phyloP scores from a whole-genome alignment of 2,888 invertebrate genomes.

The Hymenopus coronatus region DNA sequence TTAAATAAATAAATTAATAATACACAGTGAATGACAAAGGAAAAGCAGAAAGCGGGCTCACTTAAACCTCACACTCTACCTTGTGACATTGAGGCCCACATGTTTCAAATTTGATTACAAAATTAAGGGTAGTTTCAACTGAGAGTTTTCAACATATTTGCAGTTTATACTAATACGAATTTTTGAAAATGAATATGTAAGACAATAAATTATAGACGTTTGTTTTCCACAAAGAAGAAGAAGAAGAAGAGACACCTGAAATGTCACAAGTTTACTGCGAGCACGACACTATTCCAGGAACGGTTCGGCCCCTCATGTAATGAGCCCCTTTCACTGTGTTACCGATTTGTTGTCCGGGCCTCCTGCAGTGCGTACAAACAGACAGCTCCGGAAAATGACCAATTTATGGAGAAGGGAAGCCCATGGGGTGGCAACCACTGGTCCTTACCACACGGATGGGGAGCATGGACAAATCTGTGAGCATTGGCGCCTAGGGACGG shows the following conservation, averaged over 20 bases:
- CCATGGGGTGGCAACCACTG: not conserved
- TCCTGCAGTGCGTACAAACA: slow-evolving; percentile 17
- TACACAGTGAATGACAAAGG: too few species aligned
- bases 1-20: too few species aligned
- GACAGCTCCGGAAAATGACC: slow-evolving; percentile 28
- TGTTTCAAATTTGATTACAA: too few species aligned
- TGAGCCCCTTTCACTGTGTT: not conserved
- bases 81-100: too few species aligned
- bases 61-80: too few species aligned
- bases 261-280: not conserved
- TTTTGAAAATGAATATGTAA: too few species aligned
- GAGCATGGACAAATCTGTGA: not conserved
- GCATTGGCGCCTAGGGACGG: not conserved
- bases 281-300: not conserved
- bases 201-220: too few species aligned
- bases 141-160: too few species aligned
- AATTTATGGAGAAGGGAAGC: slow-evolving; percentile 26
- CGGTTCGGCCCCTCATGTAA: not conserved
- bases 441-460: not conserved
- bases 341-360: slow-evolving; percentile 22
- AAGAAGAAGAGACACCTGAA: not conserved
- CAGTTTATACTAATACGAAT: too few species aligned
- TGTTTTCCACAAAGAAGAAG: not conserved
- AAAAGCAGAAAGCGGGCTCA: too few species aligned
- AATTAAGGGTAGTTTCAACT: too few species aligned